These are phyloP conservation scores for Hylia prasina DNA, from an alignment of 2,113 vertebrate genomes.

Conservation along the genomic window DNA sequence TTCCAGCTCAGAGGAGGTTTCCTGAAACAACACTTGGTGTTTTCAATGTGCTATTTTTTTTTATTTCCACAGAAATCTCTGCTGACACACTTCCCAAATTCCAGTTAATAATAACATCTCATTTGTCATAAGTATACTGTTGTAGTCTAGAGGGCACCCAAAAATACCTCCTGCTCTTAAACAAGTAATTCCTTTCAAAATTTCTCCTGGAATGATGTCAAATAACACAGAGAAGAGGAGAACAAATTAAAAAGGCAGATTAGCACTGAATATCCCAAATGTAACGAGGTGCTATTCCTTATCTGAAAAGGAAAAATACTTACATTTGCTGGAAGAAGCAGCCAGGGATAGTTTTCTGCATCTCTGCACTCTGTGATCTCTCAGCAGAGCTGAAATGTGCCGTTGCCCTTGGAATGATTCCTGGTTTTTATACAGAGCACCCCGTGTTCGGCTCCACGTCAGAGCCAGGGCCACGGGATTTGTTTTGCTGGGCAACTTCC, in stretches of 20 bases:
- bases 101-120: neutral
- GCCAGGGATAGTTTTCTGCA: conserved; percentile 1
- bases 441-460: neutral
- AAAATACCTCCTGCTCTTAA: neutral
- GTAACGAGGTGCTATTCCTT: neutral
- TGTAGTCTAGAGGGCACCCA: neutral
- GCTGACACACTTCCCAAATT: neutral
- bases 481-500: conserved; percentile 49
- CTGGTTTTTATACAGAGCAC: neutral
- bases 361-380: neutral
- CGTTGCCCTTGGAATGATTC: conserved; percentile 7
- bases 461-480: neutral
- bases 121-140: too few relatives aligned
- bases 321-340: conserved; percentile 39
- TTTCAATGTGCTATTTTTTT: rapidly evolving
- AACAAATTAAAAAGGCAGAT: neutral
- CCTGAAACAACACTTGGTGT: rapidly evolving
- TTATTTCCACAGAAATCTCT: neutral
- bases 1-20: neutral
- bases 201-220: neutral
- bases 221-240: neutral
- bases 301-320: conserved; percentile 15
- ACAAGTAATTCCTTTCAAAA: neutral
- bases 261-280: neutral
- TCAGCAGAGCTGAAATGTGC: neutral